Conservation (phyloP, 2,888 invertebrate genomes). For the Apodemia zela region DNA sequence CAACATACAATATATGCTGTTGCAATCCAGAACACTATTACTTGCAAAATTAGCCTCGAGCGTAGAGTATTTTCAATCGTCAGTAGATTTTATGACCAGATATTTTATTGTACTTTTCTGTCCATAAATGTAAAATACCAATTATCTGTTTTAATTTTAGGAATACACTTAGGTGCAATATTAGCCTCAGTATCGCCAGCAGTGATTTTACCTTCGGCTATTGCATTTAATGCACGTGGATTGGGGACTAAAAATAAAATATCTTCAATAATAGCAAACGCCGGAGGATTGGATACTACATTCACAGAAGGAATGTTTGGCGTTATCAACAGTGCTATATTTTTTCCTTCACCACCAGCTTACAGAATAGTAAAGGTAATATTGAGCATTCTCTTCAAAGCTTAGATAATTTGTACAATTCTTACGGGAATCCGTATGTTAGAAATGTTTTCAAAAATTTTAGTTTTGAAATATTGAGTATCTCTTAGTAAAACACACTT, state of each 20-base stretch:
- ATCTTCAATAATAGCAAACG: slow-evolving; percentile 94
- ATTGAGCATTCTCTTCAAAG: slow-evolving; percentile 20
- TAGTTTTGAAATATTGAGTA: too few relatives aligned
- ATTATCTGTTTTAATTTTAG: slow-evolving; percentile 42
- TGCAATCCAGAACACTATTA: too few relatives aligned
- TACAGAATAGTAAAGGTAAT: slow-evolving; percentile 72
- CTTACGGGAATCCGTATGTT: too few relatives aligned
- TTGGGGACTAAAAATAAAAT: slow-evolving; percentile 95
- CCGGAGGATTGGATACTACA: slow-evolving; percentile 96
- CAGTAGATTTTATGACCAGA: too few relatives aligned
- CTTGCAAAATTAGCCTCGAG: too few relatives aligned
- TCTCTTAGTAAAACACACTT: too few relatives aligned
- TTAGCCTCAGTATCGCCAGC: slow-evolving; percentile 97
- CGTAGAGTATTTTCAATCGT: too few relatives aligned
- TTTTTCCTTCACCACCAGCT: slow-evolving; percentile 84
- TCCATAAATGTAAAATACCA: too few relatives aligned
- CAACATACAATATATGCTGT: too few relatives aligned
- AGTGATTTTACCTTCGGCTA: slow-evolving; percentile 94
- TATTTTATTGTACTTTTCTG: too few relatives aligned
- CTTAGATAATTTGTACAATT: too few relatives aligned
- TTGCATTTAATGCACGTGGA: slow-evolving; percentile 88
- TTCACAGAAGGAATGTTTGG: slow-evolving; percentile 96
- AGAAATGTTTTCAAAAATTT: too few relatives aligned
- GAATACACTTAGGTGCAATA: slow-evolving; percentile 89
- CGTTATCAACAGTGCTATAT: slow-evolving; percentile 92